Conservation (phyloP, 2,797 vertebrate species). For the Sphenopsis melanotis region DNA sequence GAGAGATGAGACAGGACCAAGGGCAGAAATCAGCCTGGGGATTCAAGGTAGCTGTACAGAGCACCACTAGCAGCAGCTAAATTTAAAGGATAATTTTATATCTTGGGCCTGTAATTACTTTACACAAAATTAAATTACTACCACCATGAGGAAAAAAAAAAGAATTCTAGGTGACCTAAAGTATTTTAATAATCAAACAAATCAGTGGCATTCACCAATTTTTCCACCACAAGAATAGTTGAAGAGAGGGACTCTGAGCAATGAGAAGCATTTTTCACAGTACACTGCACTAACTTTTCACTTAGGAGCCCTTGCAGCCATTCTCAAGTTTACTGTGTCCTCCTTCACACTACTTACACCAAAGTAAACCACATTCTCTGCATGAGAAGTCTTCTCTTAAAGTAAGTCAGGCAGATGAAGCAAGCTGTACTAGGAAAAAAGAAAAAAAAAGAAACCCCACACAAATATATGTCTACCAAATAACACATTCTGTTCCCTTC, state of each 20-base stretch:
- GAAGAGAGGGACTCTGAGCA: background rate
- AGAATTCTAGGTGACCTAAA: background rate
- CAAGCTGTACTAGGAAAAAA: background rate
- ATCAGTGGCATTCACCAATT: background rate
- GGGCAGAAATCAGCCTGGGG: background rate
- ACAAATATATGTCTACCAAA: background rate
- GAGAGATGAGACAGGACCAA: background rate
- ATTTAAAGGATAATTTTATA: background rate
- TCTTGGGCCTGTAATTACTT: background rate
- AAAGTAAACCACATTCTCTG: background rate
- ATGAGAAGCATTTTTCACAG: background rate
- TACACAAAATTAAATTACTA: constrained; percentile 5
- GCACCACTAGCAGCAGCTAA: background rate
- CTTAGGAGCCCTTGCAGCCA: background rate
- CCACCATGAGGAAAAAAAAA: background rate
- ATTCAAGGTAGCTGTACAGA: background rate
- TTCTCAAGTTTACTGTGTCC: background rate
- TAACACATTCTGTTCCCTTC: background rate
- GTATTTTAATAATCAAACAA: background rate
- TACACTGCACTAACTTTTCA: background rate
- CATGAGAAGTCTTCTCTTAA: background rate
- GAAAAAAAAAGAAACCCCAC: background rate
- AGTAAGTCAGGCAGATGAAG: background rate
- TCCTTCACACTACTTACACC: background rate
- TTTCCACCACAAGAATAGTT: background rate